Conservation (phyloP, 2,113 vertebrate species). For the Trichomycterus rosablanca region DNA sequence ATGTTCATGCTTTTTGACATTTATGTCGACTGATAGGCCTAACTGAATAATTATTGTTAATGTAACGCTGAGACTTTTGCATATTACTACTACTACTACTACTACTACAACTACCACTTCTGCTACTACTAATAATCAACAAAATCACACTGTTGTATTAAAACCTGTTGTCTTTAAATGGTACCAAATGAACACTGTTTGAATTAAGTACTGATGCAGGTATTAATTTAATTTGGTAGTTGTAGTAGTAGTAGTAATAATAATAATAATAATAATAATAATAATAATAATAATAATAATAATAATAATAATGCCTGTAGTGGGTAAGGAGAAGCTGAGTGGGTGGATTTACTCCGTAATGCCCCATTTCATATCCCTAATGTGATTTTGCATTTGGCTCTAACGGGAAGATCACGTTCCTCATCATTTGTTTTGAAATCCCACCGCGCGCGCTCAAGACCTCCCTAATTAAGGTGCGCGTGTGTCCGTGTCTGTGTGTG, state of each 20-base stretch:
- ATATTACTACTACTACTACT: too few relatives aligned
- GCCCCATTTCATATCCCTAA: conserved; percentile 15
- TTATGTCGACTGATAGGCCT: too few relatives aligned
- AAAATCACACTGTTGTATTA: too few relatives aligned
- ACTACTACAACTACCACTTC: too few relatives aligned
- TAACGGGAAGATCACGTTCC: conserved; percentile 26
- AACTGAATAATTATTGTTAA: too few relatives aligned
- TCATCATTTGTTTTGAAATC: conserved; percentile 38
- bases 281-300: conserved; percentile 10
- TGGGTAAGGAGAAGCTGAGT: neutral
- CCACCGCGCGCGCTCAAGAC: conserved; percentile 32
- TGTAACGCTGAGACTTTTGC: too few relatives aligned
- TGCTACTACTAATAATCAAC: too few relatives aligned
- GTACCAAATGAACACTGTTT: too few relatives aligned
- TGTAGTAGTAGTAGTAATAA: neutral
- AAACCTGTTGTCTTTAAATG: too few relatives aligned
- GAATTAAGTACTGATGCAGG: too few relatives aligned
- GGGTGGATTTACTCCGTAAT: conserved; percentile 11
- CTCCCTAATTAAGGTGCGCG: conserved; percentile 33
- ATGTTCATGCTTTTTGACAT: too few relatives aligned
- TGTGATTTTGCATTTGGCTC: conserved; percentile 20
- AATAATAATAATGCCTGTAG: conserved; percentile 3
- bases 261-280: neutral
- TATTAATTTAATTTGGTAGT: too few relatives aligned
- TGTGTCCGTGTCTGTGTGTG: conserved; percentile 8